phyloP scores from a whole-genome alignment of 2,113 vertebrate genomes.

The Petaurus breviceps region DNA sequence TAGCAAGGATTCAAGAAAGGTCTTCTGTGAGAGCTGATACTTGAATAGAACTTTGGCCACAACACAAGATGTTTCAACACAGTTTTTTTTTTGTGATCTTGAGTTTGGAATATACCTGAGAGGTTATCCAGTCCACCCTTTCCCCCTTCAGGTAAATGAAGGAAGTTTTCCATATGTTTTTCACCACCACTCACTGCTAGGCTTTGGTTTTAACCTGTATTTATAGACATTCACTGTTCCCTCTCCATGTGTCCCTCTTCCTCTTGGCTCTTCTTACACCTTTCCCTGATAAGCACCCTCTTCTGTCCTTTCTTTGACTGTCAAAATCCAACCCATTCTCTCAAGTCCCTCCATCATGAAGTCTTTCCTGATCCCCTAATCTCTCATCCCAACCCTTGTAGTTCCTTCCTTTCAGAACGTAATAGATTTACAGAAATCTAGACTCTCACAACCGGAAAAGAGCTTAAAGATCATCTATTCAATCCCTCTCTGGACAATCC shows the following conservation, averaged over 20 bases:
- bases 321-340: not conserved
- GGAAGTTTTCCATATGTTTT: not conserved
- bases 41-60: not conserved
- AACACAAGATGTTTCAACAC: not conserved
- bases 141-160: too few species aligned
- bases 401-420: not conserved
- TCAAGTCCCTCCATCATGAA: not conserved
- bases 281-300: not conserved
- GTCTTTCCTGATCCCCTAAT: not conserved
- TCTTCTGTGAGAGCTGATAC: too few species aligned
- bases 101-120: too few species aligned
- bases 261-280: not conserved
- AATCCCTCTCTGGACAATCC: not conserved
- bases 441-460: not conserved
- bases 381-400: not conserved
- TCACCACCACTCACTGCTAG: not conserved
- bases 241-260: not conserved
- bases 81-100: not conserved
- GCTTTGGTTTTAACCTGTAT: not conserved
- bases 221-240: not conserved
- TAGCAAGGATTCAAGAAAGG: not conserved
- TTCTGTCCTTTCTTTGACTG: not conserved
- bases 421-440: not conserved
- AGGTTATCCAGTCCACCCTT: too few species aligned
- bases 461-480: not conserved